phyloP scores from a whole-genome alignment of 1,140 invertebrate species.

The Charaxes varanes region DNA sequence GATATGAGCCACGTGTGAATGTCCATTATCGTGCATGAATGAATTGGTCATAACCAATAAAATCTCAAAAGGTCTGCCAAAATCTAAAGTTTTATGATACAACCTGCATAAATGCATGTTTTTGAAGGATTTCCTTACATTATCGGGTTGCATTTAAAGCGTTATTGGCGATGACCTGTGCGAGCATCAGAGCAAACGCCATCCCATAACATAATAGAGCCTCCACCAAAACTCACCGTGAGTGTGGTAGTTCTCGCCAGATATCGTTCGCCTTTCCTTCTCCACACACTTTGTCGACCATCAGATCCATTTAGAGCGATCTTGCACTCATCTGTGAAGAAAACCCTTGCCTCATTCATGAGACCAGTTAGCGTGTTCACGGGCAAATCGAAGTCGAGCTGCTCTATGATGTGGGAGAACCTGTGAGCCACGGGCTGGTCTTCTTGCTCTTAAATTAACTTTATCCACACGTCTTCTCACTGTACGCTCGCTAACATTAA shows the following conservation, averaged over 20 bases:
- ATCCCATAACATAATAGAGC: neutral
- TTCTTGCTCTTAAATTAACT: slow-evolving; percentile 8
- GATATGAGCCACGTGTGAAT: neutral
- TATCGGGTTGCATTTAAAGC: too few species aligned
- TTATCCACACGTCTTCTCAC: slow-evolving; percentile 12
- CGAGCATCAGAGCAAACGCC: neutral
- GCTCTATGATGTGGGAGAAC: slow-evolving; percentile 1
- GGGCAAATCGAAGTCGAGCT: too few species aligned
- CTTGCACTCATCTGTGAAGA: slow-evolving; percentile 2
- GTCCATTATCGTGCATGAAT: neutral
- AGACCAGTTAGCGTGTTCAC: too few species aligned
- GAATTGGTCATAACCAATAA: neutral
- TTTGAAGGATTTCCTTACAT: neutral
- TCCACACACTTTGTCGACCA: neutral
- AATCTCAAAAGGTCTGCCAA: neutral
- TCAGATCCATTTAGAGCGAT: slow-evolving; percentile 4
- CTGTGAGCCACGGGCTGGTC: slow-evolving; percentile 3
- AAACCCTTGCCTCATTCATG: too few species aligned
- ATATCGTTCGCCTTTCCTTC: slow-evolving; percentile 1
- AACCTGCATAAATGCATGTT: too few species aligned
- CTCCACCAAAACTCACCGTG: neutral
- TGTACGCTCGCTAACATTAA: slow-evolving; percentile 9
- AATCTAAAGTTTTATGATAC: too few species aligned
- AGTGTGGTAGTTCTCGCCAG: neutral
- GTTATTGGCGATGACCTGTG: neutral